Evolutionary conservation across 53 echinoderm and acorn worm genomes (phyloP), one percentile per base, ranked within the genome.

Genomic region (Stichopus horrens): DNA sequence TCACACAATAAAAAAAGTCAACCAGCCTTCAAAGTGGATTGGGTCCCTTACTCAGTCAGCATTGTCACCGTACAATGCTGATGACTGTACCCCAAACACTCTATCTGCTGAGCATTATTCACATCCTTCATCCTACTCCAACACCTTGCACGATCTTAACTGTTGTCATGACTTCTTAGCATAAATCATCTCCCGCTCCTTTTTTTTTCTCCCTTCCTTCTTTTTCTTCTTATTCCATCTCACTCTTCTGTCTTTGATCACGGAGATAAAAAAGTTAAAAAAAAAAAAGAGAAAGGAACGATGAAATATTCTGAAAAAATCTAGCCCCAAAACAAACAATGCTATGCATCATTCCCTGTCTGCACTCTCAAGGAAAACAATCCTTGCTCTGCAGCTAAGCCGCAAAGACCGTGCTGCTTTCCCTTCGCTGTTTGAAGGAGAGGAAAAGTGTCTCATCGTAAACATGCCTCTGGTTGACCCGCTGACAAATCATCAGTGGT

Each of bases 381-480:
- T 81, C 81, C 21, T 57, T 18, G 58, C 23, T 57, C 57, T 55
- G n/a, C 7, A 52, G n/a, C 51, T 77, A 18, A 71, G 71, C n/a
- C 18, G 7, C n/a, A n/a, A 13, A 6, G 63, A 63, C 63, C 63
- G 81, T 81, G 81, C 81, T 58, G 21, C 20, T 6, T 81, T 58
- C 9, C 58, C 58, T n/a, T n/a, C 81, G 21, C 81, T 20, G 55
- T 54, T 55, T 54, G 81, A 57, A 75, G 81, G 58, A 18, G 19
- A 71, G 71, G 71, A 75, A 23, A 20, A 55, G 81, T 58, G 81
- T 22, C 81, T 57, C 57, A 53, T 81, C 22, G 20, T 81, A 81
- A 81, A 81, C 81, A 81, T 81, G 81, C 57, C 81, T 81, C 81
- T 81, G 57, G 23, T 56, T 81, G 81, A 81, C 81, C 81, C 81